A percentile compares a stretch with the other conserved stretches of the same genome.
These are phyloP conservation scores for Sclerurus mexicanus DNA, from an alignment of 2,113 vertebrate genomes.

Conservation along the genomic window DNA sequence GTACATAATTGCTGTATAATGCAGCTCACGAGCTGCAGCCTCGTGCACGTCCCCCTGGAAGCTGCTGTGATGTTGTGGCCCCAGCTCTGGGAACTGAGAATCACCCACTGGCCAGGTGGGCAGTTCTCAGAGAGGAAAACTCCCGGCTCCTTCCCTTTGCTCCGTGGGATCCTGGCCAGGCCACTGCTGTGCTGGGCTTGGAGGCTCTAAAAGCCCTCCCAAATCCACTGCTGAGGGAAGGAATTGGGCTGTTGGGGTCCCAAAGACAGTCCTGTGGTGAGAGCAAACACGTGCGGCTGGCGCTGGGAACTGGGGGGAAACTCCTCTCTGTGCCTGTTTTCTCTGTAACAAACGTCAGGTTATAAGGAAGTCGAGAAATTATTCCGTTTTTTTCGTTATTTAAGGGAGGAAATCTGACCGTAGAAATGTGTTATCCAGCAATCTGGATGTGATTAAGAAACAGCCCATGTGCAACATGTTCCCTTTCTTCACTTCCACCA, in stretches of 20 bases:
- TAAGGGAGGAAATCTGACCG: background rate
- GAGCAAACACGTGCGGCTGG: background rate
- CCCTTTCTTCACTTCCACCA: background rate
- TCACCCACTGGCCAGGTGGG: background rate
- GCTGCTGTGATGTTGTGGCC: background rate
- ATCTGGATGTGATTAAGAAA: background rate
- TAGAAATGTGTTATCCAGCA: background rate
- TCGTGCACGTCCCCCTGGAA: background rate
- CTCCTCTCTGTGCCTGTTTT: background rate
- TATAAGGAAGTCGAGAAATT: background rate
- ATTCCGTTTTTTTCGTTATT: background rate
- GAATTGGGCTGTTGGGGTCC: background rate
- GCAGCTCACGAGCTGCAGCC: background rate
- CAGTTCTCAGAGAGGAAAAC: background rate
- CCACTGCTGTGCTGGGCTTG: background rate
- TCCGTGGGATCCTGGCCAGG: background rate
- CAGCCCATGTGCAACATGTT: background rate
- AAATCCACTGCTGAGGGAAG: background rate
- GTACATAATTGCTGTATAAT: background rate
- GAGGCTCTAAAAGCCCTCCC: background rate
- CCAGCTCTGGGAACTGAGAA: background rate
- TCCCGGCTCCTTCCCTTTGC: background rate
- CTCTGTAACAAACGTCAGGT: background rate
- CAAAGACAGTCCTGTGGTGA: background rate
- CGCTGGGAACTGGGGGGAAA: fast-evolving